Evolutionary conservation across 2,888 invertebrate genomes (phyloP).

Genomic region (Agriopis aurantiaria): DNA sequence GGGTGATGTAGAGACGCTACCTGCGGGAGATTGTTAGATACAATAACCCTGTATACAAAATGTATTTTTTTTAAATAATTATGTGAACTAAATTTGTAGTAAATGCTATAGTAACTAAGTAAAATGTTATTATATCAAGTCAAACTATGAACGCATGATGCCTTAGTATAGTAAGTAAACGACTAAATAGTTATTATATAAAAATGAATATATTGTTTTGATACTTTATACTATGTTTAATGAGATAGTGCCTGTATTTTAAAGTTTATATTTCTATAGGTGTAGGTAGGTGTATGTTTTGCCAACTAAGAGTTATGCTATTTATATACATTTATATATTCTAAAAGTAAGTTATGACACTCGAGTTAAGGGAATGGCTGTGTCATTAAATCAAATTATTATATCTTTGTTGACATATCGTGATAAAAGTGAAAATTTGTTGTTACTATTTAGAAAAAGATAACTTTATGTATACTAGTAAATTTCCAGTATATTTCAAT

Average conservation of each 20-base stretch:
- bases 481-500: background rate
- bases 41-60: too few species aligned
- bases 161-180: slow-evolving; percentile 12
- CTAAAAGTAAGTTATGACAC: slow-evolving; percentile 49
- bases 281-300: slow-evolving; percentile 59
- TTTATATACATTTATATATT: slow-evolving; percentile 53
- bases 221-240: slow-evolving; percentile 31
- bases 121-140: slow-evolving; percentile 15
- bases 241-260: slow-evolving; percentile 62
- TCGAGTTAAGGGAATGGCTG: slow-evolving; percentile 55
- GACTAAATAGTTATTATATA: background rate
- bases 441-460: slow-evolving; percentile 10
- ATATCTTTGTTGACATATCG: slow-evolving; percentile 31
- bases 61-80: too few species aligned
- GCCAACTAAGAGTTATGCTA: slow-evolving; percentile 56
- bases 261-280: slow-evolving; percentile 59
- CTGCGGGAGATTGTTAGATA: too few species aligned
- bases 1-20: too few species aligned
- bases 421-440: slow-evolving; percentile 14
- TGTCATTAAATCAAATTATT: slow-evolving; percentile 46
- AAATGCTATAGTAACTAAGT: background rate
- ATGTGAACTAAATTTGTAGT: background rate
- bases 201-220: slow-evolving; percentile 14
- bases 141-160: slow-evolving; percentile 20
- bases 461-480: slow-evolving; percentile 14